These are phyloP conservation scores for Drosophila ezoana DNA, from an alignment of 2,888 invertebrate species.

Conservation along the genomic window DNA sequence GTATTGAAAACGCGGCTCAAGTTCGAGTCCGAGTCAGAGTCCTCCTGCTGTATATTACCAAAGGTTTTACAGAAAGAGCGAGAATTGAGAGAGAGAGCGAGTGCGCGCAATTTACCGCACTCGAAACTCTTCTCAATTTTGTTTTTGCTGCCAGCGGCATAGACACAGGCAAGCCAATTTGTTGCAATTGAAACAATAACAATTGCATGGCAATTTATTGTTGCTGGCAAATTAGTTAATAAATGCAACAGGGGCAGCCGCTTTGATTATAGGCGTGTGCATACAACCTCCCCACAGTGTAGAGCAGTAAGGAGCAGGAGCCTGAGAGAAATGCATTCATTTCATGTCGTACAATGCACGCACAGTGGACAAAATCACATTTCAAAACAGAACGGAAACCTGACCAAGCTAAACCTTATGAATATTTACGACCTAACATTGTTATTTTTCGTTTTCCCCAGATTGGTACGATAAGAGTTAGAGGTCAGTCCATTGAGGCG, in stretches of 20 bases:
- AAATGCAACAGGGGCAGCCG: constrained; percentile 49
- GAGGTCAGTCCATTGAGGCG: constrained; percentile 38
- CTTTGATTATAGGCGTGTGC: constrained; percentile 28
- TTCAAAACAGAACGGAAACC: constrained; percentile 1
- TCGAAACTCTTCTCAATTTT: constrained; percentile 35
- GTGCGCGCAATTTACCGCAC: constrained; percentile 36
- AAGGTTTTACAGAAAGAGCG: constrained; percentile 26
- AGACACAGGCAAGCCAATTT: constrained; percentile 60
- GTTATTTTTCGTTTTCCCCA: constrained; percentile 10
- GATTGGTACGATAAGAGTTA: constrained; percentile 39
- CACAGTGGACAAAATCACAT: constrained; percentile 23
- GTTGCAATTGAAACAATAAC: constrained; percentile 80
- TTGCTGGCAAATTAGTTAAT: constrained; percentile 75
- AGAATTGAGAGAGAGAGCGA: constrained; percentile 19
- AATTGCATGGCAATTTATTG: constrained; percentile 71
- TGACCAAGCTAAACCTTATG: constrained; percentile 1
- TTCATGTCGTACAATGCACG: constrained; percentile 24
- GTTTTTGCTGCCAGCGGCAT: constrained; percentile 22
- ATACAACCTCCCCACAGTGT: constrained; percentile 23
- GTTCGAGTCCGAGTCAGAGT: constrained; percentile 62
- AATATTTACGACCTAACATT: constrained; percentile 22
- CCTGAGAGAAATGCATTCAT: constrained; percentile 48
- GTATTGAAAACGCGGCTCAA: constrained; percentile 78
- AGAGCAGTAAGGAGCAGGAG: constrained; percentile 22
- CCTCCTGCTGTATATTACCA: constrained; percentile 52